Base-by-base conservation (phyloP, 30 jellyfish, hydroid and myxozoan species). In the Cassiopea xamachana region DNA sequence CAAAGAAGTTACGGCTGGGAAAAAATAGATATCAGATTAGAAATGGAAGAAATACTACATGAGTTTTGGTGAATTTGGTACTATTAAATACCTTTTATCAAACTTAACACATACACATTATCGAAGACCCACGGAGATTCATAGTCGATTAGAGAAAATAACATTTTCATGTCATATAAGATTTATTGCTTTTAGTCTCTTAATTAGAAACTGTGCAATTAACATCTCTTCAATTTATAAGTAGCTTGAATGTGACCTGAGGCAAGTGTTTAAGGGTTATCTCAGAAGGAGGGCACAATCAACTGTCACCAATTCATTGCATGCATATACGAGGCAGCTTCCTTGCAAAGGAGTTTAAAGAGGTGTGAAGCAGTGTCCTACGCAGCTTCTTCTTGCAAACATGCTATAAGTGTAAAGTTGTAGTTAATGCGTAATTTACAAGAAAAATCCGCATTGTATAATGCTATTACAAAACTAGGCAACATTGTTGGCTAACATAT, bases 241-340 rank as follows among this genome's bases (percentile, higher is more conserved):
- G 45, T 78, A 50, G 87, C 87, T 78, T 48, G 87, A 49, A 78
- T 78, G 87, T 6, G 49, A 69, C 5, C 55, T 55, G 60, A 48
- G 51, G 19, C 75, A 60, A 43, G 18, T 48, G 48, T n/a, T 43
- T 13, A 15, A 49, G 55, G 75, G 60, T 14, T 60, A 43, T 19
- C 50, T 78, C 87, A 78, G 15, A 50, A 43, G 87, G 87, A 78
- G 87, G 27, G 51, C 55, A 7, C 43, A 7, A 75, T 48, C 87
- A 3, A 27, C 75, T 78, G 87, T 78, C 87, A 48, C 59, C 50
- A 60, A 2, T 48, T 44, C 75, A 12, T 78, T 55, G 87, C 87
- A 51, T 78, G 75, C 48, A 48, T 9, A 51, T 60, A 60, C 51
- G 75, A 78, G 75, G 75, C 45, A 60, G 85, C n/a, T 78, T 78